Evolutionary conservation across 2,888 invertebrate species (phyloP).

Genomic region (Nephrocerus scutellatus): DNA sequence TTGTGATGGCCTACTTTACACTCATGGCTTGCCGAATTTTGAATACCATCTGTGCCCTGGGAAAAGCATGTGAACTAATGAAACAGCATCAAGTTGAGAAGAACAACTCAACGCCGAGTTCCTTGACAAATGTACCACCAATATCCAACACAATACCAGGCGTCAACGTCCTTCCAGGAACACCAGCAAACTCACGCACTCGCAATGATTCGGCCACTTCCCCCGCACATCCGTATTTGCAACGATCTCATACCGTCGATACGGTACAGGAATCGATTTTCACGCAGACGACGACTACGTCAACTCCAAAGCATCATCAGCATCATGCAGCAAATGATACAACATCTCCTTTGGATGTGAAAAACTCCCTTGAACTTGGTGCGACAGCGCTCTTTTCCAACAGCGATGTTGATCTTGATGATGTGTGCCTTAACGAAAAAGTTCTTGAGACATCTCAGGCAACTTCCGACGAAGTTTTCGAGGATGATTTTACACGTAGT

Average conservation of each 20-base stretch:
- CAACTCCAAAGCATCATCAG: conserved; percentile 29
- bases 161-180: conserved; percentile 1
- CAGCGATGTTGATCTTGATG: conserved; percentile 76
- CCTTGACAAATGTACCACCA: conserved; percentile 37
- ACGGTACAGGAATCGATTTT: conserved; percentile 17
- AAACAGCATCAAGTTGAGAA: conserved; percentile 57
- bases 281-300: conserved; percentile 23
- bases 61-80: conserved; percentile 84
- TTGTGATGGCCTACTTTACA: conserved; percentile 69
- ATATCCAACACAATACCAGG: conserved; percentile 23
- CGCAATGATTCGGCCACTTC: conserved; percentile 29
- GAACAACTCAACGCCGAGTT: conserved; percentile 38
- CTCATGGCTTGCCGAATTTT: conserved; percentile 69
- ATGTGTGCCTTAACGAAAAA: conserved; percentile 74
- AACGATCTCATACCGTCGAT: conserved; percentile 33
- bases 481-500: conserved; percentile 43
- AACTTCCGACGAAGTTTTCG: conserved; percentile 29
- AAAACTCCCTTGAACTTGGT: conserved; percentile 52
- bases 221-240: conserved; percentile 24
- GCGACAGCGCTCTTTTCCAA: conserved; percentile 77
- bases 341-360: conserved; percentile 30
- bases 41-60: conserved; percentile 82
- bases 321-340: conserved; percentile 14
- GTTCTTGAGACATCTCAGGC: conserved; percentile 49
- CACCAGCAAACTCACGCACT: conserved; percentile 15